Evolutionary conservation across 2,797 vertebrate genomes (phyloP).

Genomic region (Apogon hyalosoma): DNA sequence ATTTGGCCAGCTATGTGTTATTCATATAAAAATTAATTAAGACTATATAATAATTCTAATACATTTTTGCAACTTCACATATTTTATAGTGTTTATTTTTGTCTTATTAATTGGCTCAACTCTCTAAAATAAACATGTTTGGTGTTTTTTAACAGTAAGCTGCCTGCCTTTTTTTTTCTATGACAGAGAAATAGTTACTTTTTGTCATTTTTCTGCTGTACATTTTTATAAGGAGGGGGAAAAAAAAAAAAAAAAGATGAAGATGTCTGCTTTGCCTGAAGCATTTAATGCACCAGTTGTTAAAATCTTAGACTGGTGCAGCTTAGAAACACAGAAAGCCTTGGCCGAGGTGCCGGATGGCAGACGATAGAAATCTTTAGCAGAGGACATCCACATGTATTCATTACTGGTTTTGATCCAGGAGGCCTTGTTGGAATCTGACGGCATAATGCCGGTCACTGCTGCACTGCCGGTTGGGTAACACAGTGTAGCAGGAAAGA

Average conservation of each 20-base stretch:
- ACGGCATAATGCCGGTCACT: slow-evolving; percentile 73
- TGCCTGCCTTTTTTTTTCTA: not conserved
- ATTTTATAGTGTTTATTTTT: slow-evolving; percentile 4
- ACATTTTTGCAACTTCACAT: not conserved
- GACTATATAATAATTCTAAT: not conserved
- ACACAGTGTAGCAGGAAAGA: slow-evolving; percentile 70
- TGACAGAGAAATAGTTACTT: slow-evolving; percentile 7
- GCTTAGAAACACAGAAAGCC: slow-evolving; percentile 42
- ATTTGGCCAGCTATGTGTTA: slow-evolving; percentile 5
- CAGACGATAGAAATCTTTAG: slow-evolving; percentile 43
- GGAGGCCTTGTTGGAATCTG: slow-evolving; percentile 59
- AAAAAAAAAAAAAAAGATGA: slow-evolving; percentile 12
- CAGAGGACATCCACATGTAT: slow-evolving; percentile 67
- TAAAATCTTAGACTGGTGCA: slow-evolving; percentile 37
- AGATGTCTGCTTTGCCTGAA: slow-evolving; percentile 33
- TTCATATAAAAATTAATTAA: not conserved
- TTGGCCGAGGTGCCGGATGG: slow-evolving; percentile 43
- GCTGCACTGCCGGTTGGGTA: slow-evolving; percentile 69
- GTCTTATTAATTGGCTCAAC: not conserved
- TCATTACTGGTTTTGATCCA: slow-evolving; percentile 67
- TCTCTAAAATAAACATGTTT: slow-evolving; percentile 18
- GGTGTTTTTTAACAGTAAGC: slow-evolving; percentile 12
- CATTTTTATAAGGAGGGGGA: not conserved
- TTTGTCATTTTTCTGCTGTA: not conserved
- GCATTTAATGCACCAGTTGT: slow-evolving; percentile 20